phyloP scores from a whole-genome alignment of 2,113 vertebrate species.

The Stercorarius parasiticus region DNA sequence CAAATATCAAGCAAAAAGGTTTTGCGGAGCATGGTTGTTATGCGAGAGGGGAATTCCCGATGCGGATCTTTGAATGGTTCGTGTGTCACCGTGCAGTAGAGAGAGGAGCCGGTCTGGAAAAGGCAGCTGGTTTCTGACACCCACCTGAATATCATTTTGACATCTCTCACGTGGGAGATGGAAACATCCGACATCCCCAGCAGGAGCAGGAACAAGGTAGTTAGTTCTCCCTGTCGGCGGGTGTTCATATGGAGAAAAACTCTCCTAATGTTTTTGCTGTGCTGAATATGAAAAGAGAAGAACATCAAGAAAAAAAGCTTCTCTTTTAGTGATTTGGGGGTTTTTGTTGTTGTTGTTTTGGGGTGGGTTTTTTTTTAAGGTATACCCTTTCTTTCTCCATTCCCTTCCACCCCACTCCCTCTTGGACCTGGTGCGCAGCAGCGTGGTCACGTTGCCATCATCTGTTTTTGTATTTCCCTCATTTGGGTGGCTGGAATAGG shows the following conservation, averaged over 20 bases:
- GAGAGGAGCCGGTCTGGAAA: neutral
- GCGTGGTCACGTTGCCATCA: conserved; percentile 14
- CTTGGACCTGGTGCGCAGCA: neutral
- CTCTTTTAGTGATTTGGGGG: neutral
- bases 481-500: conserved; percentile 65
- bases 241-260: neutral
- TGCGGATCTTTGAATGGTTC: neutral
- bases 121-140: neutral
- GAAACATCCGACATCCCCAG: neutral
- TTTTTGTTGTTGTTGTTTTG: neutral
- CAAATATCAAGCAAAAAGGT: neutral
- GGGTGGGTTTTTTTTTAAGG: accelerated
- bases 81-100: accelerated
- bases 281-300: neutral
- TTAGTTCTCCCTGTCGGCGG: neutral
- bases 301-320: neutral
- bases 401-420: neutral
- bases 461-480: conserved; percentile 52
- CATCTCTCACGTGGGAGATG: neutral
- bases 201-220: neutral
- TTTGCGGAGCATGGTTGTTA: neutral
- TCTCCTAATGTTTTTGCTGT: neutral
- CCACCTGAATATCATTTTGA: neutral
- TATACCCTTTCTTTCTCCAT: neutral
- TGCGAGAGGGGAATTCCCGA: neutral